These are phyloP conservation scores for Eristalinus sepulchralis DNA, from an alignment of 2,888 invertebrate genomes.

Conservation along the genomic window DNA sequence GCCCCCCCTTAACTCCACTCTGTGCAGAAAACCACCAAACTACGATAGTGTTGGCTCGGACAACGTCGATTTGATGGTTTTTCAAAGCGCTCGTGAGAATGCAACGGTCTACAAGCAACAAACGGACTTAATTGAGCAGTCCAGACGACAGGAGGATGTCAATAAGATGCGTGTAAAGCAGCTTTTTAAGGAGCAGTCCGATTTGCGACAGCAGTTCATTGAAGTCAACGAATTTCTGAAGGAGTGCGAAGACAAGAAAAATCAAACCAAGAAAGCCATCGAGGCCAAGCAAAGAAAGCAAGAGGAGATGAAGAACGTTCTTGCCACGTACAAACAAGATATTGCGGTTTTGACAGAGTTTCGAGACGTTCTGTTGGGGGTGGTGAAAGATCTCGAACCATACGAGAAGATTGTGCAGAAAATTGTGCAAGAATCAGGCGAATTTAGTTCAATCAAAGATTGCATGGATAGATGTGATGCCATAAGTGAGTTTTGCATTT, in stretches of 20 bases:
- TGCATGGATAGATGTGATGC: conserved; percentile 80
- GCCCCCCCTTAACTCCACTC: too few relatives aligned
- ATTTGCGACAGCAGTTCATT: conserved; percentile 73
- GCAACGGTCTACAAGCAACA: conserved; percentile 77
- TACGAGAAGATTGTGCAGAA: conserved; percentile 78
- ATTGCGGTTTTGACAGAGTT: conserved; percentile 75
- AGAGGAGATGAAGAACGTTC: conserved; percentile 73
- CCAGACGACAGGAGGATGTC: conserved; percentile 74
- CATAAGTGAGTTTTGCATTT: conserved; percentile 74
- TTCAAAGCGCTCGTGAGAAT: conserved; percentile 78
- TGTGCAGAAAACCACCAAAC: conserved; percentile 78
- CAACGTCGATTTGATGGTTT: conserved; percentile 77
- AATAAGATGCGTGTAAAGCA: conserved; percentile 77
- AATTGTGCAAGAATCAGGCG: conserved; percentile 78
- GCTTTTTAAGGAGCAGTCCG: conserved; percentile 66
- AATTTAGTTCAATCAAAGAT: conserved; percentile 77
- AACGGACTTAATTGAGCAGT: conserved; percentile 76
- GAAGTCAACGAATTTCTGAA: conserved; percentile 79
- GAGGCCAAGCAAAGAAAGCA: conserved; percentile 75
- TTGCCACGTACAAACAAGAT: conserved; percentile 74
- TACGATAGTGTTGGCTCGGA: conserved; percentile 78
- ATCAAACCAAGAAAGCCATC: conserved; percentile 75
- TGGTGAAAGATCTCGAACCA: conserved; percentile 77
- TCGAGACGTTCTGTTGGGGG: conserved; percentile 75
- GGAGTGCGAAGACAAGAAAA: conserved; percentile 78